phyloP scores from a whole-genome alignment of 92 coral and sea anemone genomes.

The Epizoanthus stellaris region DNA sequence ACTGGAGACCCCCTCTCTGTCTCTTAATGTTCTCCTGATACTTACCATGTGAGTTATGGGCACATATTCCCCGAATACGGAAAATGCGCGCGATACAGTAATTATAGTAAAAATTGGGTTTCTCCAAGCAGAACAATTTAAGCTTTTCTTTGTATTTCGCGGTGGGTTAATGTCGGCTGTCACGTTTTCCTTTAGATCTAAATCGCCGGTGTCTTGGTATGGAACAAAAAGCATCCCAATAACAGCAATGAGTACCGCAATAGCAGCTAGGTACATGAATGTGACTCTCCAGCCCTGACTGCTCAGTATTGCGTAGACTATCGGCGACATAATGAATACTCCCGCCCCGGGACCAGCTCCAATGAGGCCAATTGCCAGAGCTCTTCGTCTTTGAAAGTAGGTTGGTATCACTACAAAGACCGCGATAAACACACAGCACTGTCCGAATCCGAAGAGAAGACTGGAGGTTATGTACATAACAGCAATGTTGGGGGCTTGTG shows the following conservation, averaged over 20 bases:
- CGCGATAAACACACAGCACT: constrained; percentile 57
- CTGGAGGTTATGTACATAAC: constrained; percentile 59
- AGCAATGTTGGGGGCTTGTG: constrained; percentile 49
- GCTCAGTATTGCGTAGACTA: constrained; percentile 42
- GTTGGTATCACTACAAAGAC: constrained; percentile 53
- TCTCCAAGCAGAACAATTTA: not conserved
- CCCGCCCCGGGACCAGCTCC: constrained; percentile 60
- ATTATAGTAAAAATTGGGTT: not conserved
- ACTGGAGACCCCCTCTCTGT: too few species aligned
- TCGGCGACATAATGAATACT: constrained; percentile 60
- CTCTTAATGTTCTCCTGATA: not conserved
- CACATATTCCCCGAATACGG: not conserved
- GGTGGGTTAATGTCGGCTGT: not conserved
- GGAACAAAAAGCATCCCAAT: not conserved
- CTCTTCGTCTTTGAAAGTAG: constrained; percentile 42
- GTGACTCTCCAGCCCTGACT: constrained; percentile 49
- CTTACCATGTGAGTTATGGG: not conserved
- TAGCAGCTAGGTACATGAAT: not conserved
- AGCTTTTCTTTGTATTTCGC: not conserved
- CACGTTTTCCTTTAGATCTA: not conserved
- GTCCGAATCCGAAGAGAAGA: constrained; percentile 60
- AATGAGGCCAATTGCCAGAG: constrained; percentile 57
- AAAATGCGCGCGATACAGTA: not conserved
- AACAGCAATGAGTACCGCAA: not conserved
- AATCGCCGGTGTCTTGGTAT: not conserved